Evolutionary conservation across 2,888 invertebrate genomes (phyloP).

Genomic region (Salticus scenicus): DNA sequence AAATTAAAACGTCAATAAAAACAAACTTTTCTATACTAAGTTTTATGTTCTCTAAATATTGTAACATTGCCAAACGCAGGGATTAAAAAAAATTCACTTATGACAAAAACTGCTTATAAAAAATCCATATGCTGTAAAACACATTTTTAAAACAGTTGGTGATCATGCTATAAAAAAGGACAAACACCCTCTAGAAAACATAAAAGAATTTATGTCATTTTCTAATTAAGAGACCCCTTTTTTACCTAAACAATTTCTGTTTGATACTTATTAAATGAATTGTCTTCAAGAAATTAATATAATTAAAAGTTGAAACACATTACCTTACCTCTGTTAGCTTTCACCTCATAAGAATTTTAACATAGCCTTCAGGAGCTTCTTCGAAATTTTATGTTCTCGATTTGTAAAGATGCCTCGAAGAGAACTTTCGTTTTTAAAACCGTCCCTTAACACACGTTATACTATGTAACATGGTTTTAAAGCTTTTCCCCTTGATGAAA

Average conservation of each 20-base stretch:
- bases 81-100: too few species aligned
- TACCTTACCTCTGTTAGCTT: conserved; percentile 47
- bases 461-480: conserved; percentile 45
- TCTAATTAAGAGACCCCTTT: not conserved
- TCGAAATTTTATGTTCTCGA: conserved; percentile 26
- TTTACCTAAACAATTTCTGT: not conserved
- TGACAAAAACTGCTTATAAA: too few species aligned
- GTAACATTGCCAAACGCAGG: too few species aligned
- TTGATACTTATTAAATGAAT: not conserved
- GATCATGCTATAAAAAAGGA: not conserved
- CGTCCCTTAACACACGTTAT: conserved; percentile 50
- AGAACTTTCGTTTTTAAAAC: conserved; percentile 14
- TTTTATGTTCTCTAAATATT: too few species aligned
- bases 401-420: conserved; percentile 8
- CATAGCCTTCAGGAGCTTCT: conserved; percentile 39
- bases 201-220: not conserved
- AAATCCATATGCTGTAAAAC: conserved; percentile 9
- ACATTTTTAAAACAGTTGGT: not conserved
- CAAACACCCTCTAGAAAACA: not conserved
- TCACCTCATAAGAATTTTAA: conserved; percentile 19
- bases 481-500: conserved; percentile 38
- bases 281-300: conserved; percentile 22
- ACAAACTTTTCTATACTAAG: too few species aligned
- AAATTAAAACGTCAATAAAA: too few species aligned
- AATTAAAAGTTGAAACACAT: conserved; percentile 58